Conservation (phyloP, 2,113 vertebrate species). For the Etheostoma spectabile region DNA sequence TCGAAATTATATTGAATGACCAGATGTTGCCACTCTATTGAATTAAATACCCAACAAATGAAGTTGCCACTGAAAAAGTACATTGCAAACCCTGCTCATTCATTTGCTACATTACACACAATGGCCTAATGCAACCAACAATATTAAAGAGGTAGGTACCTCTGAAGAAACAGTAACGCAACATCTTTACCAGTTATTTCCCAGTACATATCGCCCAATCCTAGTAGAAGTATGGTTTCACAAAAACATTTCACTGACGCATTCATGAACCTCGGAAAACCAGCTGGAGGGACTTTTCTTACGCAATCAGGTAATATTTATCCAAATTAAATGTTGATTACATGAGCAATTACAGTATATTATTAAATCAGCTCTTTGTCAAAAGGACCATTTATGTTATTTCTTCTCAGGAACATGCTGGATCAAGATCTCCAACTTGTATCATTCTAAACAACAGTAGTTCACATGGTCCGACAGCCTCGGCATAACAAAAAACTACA, state of each 20-base stretch:
- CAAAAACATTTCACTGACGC: background rate
- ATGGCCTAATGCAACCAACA: background rate
- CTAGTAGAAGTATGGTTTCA: background rate
- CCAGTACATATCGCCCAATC: background rate
- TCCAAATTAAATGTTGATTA: slow-evolving; percentile 16
- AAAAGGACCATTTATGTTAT: background rate
- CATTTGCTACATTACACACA: slow-evolving; percentile 24
- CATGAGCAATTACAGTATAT: background rate
- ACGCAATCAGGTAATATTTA: slow-evolving; percentile 6
- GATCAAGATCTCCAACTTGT: slow-evolving; percentile 6
- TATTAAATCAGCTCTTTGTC: slow-evolving; percentile 22
- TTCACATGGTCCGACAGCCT: slow-evolving; percentile 19
- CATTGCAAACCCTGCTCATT: slow-evolving; percentile 35
- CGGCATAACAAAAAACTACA: slow-evolving; percentile 28
- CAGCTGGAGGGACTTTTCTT: slow-evolving; percentile 20
- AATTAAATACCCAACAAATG: slow-evolving; percentile 17
- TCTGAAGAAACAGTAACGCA: slow-evolving; percentile 6
- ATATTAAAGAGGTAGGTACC: background rate
- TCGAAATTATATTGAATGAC: background rate
- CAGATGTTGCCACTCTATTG: background rate
- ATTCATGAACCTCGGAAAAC: slow-evolving; percentile 18
- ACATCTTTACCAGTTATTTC: background rate
- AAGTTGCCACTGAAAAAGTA: slow-evolving; percentile 11
- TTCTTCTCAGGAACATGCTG: slow-evolving; percentile 8
- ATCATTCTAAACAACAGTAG: slow-evolving; percentile 27